Conservation (phyloP, 2,797 vertebrate species). For the Borostomias antarcticus region DNA sequence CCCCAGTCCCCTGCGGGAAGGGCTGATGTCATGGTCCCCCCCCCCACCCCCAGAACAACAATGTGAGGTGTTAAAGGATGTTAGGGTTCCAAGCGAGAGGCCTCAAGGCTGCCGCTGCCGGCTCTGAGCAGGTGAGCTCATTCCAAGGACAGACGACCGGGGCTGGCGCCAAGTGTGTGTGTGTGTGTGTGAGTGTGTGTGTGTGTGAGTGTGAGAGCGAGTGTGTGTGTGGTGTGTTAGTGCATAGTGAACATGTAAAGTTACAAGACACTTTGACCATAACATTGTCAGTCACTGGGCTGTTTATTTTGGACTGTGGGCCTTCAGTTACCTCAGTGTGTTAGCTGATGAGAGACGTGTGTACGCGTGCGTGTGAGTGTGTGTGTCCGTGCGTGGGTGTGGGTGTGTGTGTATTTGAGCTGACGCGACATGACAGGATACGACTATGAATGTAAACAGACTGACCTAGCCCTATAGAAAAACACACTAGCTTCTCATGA, state of each 20-base stretch:
- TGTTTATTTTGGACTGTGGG: conserved; percentile 39
- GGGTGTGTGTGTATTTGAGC: no score
- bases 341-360: conserved; percentile 25
- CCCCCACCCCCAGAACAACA: conserved; percentile 48
- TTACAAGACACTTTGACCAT: conserved; percentile 10
- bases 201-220: no score
- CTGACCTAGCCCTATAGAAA: conserved; percentile 25
- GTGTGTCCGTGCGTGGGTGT: no score
- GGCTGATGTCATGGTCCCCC: conserved; percentile 43
- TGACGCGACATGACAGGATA: not conserved
- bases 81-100: conserved; percentile 39
- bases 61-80: conserved; percentile 64
- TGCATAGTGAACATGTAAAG: conserved; percentile 18
- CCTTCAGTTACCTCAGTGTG: conserved; percentile 20
- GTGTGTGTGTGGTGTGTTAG: conserved; percentile 8
- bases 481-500: no score
- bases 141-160: conserved; percentile 3
- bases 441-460: conserved; percentile 33
- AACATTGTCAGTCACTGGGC: conserved; percentile 21
- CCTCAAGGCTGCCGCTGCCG: conserved; percentile 42
- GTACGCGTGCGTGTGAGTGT: no score
- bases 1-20: conserved; percentile 57
- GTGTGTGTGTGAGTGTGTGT: not conserved
- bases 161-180: conserved; percentile 26
- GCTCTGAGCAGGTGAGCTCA: conserved; percentile 36